A percentile compares a stretch with the other conserved stretches of the same genome.
These are phyloP conservation scores for Zygaena filipendulae DNA, from an alignment of 2,888 invertebrate genomes.

Conservation along the genomic window DNA sequence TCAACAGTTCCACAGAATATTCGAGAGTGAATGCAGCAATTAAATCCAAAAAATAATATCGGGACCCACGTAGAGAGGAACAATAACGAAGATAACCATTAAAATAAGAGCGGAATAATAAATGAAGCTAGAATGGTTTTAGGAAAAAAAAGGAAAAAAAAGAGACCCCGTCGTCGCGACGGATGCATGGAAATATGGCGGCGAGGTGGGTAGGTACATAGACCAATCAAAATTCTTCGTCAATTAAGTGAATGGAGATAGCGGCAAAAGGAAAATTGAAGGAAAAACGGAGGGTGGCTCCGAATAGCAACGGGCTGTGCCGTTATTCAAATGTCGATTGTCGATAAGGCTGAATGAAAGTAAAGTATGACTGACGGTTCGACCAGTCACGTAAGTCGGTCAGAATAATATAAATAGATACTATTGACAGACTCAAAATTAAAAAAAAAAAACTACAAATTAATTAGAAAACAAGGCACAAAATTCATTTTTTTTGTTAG, in stretches of 20 bases:
- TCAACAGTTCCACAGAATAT: constrained; percentile 28
- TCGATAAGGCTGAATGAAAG: constrained; percentile 14
- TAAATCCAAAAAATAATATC: constrained; percentile 55
- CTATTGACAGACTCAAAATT: too few species aligned
- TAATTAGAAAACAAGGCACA: too few species aligned
- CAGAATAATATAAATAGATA: too few species aligned
- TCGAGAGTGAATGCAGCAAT: constrained; percentile 39
- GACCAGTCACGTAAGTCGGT: too few species aligned
- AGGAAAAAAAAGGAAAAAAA: constrained; percentile 26
- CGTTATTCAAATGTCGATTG: constrained; percentile 9
- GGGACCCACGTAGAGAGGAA: constrained; percentile 35
- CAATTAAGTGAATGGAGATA: constrained; percentile 65
- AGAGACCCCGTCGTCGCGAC: constrained; percentile 33
- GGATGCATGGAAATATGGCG: constrained; percentile 63
- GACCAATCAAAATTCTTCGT: constrained; percentile 68
- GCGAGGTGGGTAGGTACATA: constrained; percentile 27
- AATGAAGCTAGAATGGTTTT: constrained; percentile 47
- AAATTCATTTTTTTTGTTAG: too few species aligned
- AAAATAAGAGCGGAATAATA: constrained; percentile 65
- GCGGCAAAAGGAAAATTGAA: constrained; percentile 64
- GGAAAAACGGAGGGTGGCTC: constrained; percentile 61
- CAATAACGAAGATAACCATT: constrained; percentile 64
- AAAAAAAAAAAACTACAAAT: too few species aligned
- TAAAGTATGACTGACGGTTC: too few species aligned
- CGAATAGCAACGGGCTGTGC: constrained; percentile 26